Evolutionary conservation across 2,888 invertebrate species (phyloP), one percentile per base, ranked within the genome.

Genomic region (Sminthurinus aureus): DNA sequence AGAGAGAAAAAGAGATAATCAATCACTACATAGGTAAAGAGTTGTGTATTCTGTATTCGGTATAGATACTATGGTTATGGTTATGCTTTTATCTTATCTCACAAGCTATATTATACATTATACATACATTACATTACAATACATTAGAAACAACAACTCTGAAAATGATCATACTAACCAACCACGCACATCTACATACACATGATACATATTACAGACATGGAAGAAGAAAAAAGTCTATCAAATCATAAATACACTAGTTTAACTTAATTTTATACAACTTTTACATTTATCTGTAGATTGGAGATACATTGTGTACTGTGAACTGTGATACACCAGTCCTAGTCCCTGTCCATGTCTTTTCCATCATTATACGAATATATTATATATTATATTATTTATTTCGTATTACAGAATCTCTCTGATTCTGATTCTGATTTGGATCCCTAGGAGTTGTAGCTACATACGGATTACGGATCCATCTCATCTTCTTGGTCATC

Each of bases 1-100:
- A 38, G 38, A 38, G 38, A 38, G 38, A 38, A 6, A 38, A 38
- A 38, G 38, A 38, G 38, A 85, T 86, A 85, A 86, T 86, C 86
- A 86, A 86, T 86, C 86, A 86, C 84, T 81, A 79, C 73, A 81
- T 84, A 82, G 82, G 82, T 85, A 82, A 83, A 84, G 83, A 85
- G 71, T 69, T 11, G 76, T 76, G 58, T 76, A 24, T 76, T 64
- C 0, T 64, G 64, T 64, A n/a, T 64, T 2, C n/a, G 64, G n/a
- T 67, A 20, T 67, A 67, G 67, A n/a, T 11, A 13, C 11, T 1
- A 22, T 15, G 13, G 69, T n/a, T 18, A 18, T 15, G 58, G 4
- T 15, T 13, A 58, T 13, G 58, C 4, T 58, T 58, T 58, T 58
- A 58, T 58, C 58, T 58, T 58, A 58, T 58, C 58, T 26, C 24